These are phyloP conservation scores for Nansenia antarctica DNA, from an alignment of 2,113 vertebrate genomes.

Conservation along the genomic window DNA sequence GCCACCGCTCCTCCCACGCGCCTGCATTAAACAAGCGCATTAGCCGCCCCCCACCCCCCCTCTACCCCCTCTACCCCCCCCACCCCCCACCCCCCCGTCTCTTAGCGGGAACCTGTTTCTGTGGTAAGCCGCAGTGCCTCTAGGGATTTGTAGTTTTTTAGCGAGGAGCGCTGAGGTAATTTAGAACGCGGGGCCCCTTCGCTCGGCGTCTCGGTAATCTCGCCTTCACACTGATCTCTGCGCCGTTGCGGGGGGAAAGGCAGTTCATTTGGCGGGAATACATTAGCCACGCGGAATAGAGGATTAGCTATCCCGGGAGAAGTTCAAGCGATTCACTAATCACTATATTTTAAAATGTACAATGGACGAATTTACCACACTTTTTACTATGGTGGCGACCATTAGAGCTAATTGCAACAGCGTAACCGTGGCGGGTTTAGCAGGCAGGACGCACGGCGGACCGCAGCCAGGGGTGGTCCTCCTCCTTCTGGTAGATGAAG, in stretches of 20 bases:
- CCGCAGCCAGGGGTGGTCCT: not conserved
- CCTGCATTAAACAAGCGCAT: too few relatives aligned
- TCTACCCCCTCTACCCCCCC: too few relatives aligned
- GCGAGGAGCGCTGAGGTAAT: constrained; percentile 55
- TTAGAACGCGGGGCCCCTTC: constrained; percentile 60
- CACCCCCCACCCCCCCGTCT: too few relatives aligned
- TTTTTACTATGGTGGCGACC: constrained; percentile 31
- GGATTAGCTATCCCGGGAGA: constrained; percentile 71
- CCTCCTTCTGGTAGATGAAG: not conserved
- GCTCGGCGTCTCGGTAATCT: constrained; percentile 65
- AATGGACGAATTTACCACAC: constrained; percentile 61
- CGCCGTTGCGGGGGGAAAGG: constrained; percentile 64
- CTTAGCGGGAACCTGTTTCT: constrained; percentile 66
- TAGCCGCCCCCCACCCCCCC: too few relatives aligned
- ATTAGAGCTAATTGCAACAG: constrained; percentile 52
- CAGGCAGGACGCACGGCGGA: constrained; percentile 21
- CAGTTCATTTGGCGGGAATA: constrained; percentile 72
- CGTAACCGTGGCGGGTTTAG: constrained; percentile 17
- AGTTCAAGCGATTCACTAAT: constrained; percentile 68
- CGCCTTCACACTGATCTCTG: constrained; percentile 59
- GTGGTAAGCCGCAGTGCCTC: constrained; percentile 71
- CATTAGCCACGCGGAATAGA: constrained; percentile 71
- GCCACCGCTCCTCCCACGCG: too few relatives aligned
- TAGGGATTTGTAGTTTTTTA: constrained; percentile 70
- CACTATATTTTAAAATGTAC: constrained; percentile 71